phyloP scores from a whole-genome alignment of 2,888 invertebrate genomes.

The Melanostoma mellinum region DNA sequence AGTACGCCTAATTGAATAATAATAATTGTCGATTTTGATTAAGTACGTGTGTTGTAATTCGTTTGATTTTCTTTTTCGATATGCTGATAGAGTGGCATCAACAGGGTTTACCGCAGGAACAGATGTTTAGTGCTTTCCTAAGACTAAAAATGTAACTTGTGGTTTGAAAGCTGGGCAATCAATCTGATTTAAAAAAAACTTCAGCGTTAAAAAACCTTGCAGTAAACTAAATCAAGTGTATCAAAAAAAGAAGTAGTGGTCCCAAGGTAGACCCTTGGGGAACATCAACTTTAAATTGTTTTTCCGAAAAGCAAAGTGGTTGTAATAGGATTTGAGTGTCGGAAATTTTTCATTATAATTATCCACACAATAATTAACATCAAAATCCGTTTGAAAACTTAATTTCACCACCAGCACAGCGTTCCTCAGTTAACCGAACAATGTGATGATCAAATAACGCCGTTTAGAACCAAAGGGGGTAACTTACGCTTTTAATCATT shows the following conservation, averaged over 20 bases:
- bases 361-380: conserved; percentile 6
- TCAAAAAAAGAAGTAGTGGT: background rate
- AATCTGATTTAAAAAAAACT: no score
- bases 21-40: conserved; percentile 44
- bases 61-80: conserved; percentile 1
- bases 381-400: conserved; percentile 8
- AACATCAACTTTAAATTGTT: background rate
- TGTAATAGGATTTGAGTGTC: no score
- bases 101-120: conserved; percentile 9
- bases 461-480: conserved; percentile 33
- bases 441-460: conserved; percentile 37
- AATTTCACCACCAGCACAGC: conserved; percentile 18
- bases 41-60: conserved; percentile 22
- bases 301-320: background rate
- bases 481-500: conserved; percentile 5
- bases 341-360: background rate
- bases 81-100: conserved; percentile 22
- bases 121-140: conserved; percentile 6
- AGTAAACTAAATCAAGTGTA: background rate
- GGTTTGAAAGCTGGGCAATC: background rate
- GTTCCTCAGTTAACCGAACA: conserved; percentile 26
- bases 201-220: background rate
- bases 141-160: conserved; percentile 4
- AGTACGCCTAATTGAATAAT: conserved; percentile 59
- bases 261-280: background rate